Percentiles rank a stretch among this genome's conserved stretches.
Evolutionary conservation across 2,888 invertebrate genomes (phyloP).

Genomic region (Dascillus cervinus): DNA sequence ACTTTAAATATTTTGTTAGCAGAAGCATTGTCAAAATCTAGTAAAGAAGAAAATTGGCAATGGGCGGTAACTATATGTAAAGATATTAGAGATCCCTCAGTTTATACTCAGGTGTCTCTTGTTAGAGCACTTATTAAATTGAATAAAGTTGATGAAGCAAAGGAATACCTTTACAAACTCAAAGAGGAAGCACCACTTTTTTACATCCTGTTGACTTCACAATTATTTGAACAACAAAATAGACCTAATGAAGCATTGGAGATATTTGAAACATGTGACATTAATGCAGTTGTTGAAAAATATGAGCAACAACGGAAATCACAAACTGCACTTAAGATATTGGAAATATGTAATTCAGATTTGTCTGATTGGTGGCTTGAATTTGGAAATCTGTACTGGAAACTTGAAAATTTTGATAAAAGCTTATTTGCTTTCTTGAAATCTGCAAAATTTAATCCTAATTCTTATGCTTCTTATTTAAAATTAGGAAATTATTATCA

Average conservation of each 20-base stretch:
- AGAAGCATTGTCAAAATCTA: constrained; percentile 40
- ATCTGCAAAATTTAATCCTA: constrained; percentile 66
- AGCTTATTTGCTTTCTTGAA: constrained; percentile 58
- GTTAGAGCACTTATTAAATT: too few relatives aligned
- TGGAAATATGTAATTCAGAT: constrained; percentile 39
- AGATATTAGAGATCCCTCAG: too few relatives aligned
- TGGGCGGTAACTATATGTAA: constrained; percentile 33
- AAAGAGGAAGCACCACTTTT: too few relatives aligned
- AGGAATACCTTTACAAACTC: too few relatives aligned
- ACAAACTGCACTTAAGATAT: constrained; percentile 47
- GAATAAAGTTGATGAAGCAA: too few relatives aligned
- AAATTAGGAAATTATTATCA: constrained; percentile 71
- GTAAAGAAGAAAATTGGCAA: constrained; percentile 44
- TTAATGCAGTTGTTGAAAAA: too few relatives aligned
- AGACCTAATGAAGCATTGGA: too few relatives aligned
- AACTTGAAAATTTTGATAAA: constrained; percentile 50
- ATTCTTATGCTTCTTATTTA: constrained; percentile 64
- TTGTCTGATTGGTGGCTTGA: constrained; percentile 49
- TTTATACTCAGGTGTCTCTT: too few relatives aligned
- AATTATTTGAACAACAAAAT: too few relatives aligned
- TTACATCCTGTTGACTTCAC: too few relatives aligned
- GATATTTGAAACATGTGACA: too few relatives aligned
- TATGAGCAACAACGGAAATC: too few relatives aligned
- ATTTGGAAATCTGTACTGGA: constrained; percentile 55
- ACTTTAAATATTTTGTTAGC: constrained; percentile 33